Evolutionary conservation across 35 echinoderm and acorn worm species (phyloP), one percentile per base, ranked within the genome.

Genomic region (Lytechinus variegatus): DNA sequence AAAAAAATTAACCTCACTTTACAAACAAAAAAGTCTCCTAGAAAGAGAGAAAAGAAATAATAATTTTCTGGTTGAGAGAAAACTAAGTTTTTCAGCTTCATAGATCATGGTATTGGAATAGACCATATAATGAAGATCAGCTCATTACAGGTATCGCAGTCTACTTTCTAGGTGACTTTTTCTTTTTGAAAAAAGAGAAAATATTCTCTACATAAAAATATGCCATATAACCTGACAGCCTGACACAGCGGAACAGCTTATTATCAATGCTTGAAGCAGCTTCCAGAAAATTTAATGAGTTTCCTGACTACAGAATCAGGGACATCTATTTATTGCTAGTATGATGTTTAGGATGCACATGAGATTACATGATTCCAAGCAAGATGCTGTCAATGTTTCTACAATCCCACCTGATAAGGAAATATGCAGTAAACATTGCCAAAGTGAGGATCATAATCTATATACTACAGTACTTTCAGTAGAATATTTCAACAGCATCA

Each of bases 231-330:
- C 87, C 6, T 13, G 52, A 89, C 10, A 16, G 87, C 87, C 52
- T 28, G 52, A 53, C 33, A 28, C 87, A 53, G 52, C 87, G 87
- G 87, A 89, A 89, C 87, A 89, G 52, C 52, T 89, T 89, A 24
- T 89, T 89, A 89, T 89, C 52, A 27, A 89, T 89, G 87, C 87
- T 89, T 29, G 27, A 53, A 89, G 87, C 87, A 89, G 87, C 87
- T 89, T 89, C 24, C 87, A 89, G 27, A 29, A 89, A 66, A 89
- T 53, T 89, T 89, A 89, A 89, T 89, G 87, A 89, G 87, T 89
- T 89, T 89, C 87, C 87, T 89, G 87, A 66, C 60, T 66, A 12
- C 11, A 89, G 33, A 89, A 89, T 89, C 87, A 89, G 52, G 87
- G 28, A 27, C 87, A 51, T 53, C 60, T 66, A 66, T 66, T 66